phyloP scores from a whole-genome alignment of 2,113 vertebrate genomes.

The Bos indicus region DNA sequence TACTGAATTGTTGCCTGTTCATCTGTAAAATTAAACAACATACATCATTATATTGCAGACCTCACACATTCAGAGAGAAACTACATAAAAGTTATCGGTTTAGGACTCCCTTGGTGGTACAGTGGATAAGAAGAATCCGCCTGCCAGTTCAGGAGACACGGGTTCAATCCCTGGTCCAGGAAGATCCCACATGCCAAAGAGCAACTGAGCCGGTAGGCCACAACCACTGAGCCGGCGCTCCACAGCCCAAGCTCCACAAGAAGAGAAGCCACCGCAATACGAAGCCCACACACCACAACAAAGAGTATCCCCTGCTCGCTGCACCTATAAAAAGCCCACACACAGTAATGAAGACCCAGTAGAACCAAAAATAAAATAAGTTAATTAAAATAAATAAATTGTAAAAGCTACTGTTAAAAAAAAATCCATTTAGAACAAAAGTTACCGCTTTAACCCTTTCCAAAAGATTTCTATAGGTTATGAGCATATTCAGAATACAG shows the following conservation, averaged over 20 bases:
- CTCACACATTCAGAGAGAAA: background rate
- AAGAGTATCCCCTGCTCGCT: background rate
- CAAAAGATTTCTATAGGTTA: background rate
- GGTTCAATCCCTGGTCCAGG: background rate
- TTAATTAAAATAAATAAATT: background rate
- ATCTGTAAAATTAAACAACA: conserved; percentile 66
- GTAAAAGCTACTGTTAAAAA: background rate
- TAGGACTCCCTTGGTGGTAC: background rate
- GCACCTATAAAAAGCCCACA: background rate
- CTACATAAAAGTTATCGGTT: background rate
- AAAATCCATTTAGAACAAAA: background rate
- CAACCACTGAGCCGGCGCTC: background rate
- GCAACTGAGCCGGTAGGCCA: background rate
- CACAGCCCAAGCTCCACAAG: background rate
- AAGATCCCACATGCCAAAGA: background rate
- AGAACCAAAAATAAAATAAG: background rate
- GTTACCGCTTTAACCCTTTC: background rate
- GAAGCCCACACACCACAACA: background rate
- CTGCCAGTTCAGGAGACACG: background rate
- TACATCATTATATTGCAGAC: background rate
- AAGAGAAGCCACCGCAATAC: background rate
- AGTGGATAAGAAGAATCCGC: background rate
- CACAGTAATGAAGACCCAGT: background rate
- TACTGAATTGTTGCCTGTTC: conserved; percentile 75
- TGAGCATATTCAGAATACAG: background rate